Conservation (phyloP, 1,140 invertebrate species). For the Drosophila sturtevanti region DNA sequence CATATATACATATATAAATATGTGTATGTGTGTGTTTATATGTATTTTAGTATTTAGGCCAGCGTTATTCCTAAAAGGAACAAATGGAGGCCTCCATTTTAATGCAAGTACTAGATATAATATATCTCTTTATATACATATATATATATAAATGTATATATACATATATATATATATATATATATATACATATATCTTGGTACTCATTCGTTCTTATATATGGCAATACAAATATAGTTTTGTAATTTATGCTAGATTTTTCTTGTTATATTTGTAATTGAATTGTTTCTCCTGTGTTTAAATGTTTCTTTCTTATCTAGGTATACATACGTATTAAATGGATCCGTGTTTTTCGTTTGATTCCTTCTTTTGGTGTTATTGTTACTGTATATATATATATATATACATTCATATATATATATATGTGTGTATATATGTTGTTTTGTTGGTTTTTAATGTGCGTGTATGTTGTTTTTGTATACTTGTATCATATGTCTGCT, state of each 20-base stretch:
- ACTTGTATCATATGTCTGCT: slow-evolving; percentile 59
- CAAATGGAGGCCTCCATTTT: background rate
- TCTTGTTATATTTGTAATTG: slow-evolving; percentile 60
- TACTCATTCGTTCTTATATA: slow-evolving; percentile 24
- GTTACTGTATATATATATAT: slow-evolving; percentile 30
- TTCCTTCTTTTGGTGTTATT: slow-evolving; percentile 16
- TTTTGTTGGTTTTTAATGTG: slow-evolving; percentile 13
- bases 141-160: background rate
- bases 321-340: slow-evolving; percentile 53
- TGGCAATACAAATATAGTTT: slow-evolving; percentile 64
- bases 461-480: slow-evolving; percentile 37
- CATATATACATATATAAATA: slow-evolving; percentile 22
- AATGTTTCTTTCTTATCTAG: slow-evolving; percentile 42
- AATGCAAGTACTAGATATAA: background rate
- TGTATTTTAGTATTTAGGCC: slow-evolving; percentile 3
- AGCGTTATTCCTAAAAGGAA: slow-evolving; percentile 26
- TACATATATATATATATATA: slow-evolving; percentile 11
- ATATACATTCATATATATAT: slow-evolving; percentile 20
- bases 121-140: too few species aligned
- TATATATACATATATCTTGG: slow-evolving; percentile 22
- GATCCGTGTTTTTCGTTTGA: slow-evolving; percentile 25
- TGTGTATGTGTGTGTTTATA: slow-evolving; percentile 35
- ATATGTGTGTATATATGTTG: slow-evolving; percentile 5
- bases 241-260: slow-evolving; percentile 55
- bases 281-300: slow-evolving; percentile 44